Evolutionary conservation across 2,113 vertebrate species (phyloP), one percentile per base, ranked within the genome.

Genomic region (Sinocyclocheilus rhinocerous): DNA sequence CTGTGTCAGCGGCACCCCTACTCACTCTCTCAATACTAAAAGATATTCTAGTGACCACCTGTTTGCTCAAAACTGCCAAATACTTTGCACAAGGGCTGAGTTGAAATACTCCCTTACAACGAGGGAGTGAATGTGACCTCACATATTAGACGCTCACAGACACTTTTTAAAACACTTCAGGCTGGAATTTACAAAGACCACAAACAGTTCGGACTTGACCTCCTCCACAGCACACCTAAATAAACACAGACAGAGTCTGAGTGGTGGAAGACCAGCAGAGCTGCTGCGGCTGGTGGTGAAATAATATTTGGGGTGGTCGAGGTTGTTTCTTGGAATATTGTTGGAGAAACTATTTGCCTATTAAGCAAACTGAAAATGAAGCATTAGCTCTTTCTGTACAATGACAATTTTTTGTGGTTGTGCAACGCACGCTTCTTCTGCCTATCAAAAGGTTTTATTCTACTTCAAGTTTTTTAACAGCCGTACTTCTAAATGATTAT

Each of bases 11-110:
- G 72, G 55, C 67, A 6, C 76, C 86, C 76, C 55, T 81, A 39
- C 84, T 67, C 39, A 13, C n/a, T 45, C 39, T 80, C 84, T 78
- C 67, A 61, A 24, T 69, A 24, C 77, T 50, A 42, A 89, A 80
- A 39, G 77, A 85, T 72, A 85, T 87, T 84, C 86, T 52, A 73
- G 77, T 33, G 10, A 57, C 89, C 87, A 82, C 85, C 89, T 90
- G 89, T 81, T 89, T 89, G 50, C 78, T 82, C 36, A 87, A 84
- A 78, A 77, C 57, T 45, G 42, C 59, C 59, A 81, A 65, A 81
- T 65, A 24, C 76, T 82, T 86, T 67, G 80, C 69, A 59, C 22
- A 75, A 84, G 50, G 39, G 24, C 59, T 18, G 48, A 77, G 63
- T 52, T 70, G 61, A 88, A 82, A 83, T 33, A 63, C 81, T 81